Base-by-base conservation (phyloP, 2,113 vertebrate genomes). In the Sarotherodon lohbergeri region DNA sequence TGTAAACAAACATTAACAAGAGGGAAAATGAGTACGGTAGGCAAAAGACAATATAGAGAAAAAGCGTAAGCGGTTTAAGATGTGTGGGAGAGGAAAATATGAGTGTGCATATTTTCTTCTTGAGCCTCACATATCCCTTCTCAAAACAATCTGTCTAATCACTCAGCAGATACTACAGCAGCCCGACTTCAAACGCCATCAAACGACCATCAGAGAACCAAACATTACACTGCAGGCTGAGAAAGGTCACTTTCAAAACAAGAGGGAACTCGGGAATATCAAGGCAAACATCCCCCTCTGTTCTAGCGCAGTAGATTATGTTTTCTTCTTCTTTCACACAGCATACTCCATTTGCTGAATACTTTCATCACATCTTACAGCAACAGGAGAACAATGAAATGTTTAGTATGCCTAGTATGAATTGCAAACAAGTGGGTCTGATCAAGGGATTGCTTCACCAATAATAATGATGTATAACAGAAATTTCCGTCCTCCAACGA, bases 121-220 rank as follows among this genome's bases (percentile, higher is more conserved):
- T 54, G 13, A 27, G 68, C 9, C 50, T 50, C 59, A 46, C 22
- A 54, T 22, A 82, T 82, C 68, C 87, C 76, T 63, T 91, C 90
- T 91, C 93, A 91, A 85, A 84, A 86, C 89, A 90, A 81, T 90
- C 12, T 88, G 88, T 90, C 48, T 88, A 86, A 90, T 91, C 88
- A 80, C 85, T 91, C 87, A 80, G 84, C 85, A 91, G 89, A 91
- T 88, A 76, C 56, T 22, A 87, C 56, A 39, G 43, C 57, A 79
- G 50, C 36, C 63, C 14, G 41, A 88, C 92, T 92, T 94, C 90
- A 94, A 93, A 94, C 86, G 12, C 50, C 90, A 89, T 86, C 84
- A 89, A 78, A 80, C 63, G 55, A 11, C 41, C 24, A 19, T 29
- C 73, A 61, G 68, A 85, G 54, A 82, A 66, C 22, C 82, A 52